phyloP scores from a whole-genome alignment of 1,140 invertebrate genomes.

The Penaeus indicus region DNA sequence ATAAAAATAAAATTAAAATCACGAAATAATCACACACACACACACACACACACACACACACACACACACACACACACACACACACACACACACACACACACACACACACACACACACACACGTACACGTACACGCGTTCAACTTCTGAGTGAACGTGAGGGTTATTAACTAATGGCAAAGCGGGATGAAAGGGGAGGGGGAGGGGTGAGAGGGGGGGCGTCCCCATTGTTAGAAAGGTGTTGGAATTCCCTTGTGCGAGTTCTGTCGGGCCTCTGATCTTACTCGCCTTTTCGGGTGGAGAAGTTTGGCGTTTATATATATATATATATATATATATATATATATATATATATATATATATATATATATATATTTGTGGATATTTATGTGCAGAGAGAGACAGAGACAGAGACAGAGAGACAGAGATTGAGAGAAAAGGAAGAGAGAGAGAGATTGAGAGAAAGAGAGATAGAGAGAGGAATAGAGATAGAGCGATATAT shows the following conservation, averaged over 20 bases:
- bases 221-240: neutral
- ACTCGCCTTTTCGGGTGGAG: neutral
- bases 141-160: no score
- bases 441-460: no score
- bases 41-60: neutral
- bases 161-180: no score
- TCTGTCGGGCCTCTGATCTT: neutral
- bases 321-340: neutral
- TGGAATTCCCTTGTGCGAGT: neutral
- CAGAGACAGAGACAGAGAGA: conserved; percentile 18
- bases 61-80: no score
- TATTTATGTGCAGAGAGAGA: neutral
- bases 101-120: neutral
- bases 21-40: neutral
- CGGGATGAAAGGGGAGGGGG: neutral
- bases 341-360: conserved; percentile 11
- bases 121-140: conserved; percentile 11
- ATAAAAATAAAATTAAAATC: neutral
- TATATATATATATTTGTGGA: conserved; percentile 15
- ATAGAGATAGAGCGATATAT: no score
- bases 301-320: neutral
- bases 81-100: no score
- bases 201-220: neutral
- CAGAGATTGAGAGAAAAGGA: conserved; percentile 6
- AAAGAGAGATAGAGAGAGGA: no score